These are phyloP conservation scores for Psettodes erumei DNA, from an alignment of 2,113 vertebrate species.

Conservation along the genomic window DNA sequence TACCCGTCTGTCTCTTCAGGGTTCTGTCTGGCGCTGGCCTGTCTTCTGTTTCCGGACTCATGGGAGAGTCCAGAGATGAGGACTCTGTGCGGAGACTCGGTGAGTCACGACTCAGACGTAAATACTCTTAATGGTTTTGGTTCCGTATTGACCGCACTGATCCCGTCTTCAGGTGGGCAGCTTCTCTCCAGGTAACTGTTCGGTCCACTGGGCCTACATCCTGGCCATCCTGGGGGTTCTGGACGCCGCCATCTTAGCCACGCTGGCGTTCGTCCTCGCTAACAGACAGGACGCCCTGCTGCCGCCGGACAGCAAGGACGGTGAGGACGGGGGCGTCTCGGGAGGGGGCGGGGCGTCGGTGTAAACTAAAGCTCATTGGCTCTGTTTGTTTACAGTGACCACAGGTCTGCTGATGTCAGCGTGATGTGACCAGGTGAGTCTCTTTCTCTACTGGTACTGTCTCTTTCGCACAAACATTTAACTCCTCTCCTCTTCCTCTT, in stretches of 20 bases:
- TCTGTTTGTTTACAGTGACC: conserved; percentile 71
- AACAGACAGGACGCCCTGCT: conserved; percentile 87
- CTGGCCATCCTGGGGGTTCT: conserved; percentile 85
- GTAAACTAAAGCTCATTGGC: background rate
- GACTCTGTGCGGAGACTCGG: conserved; percentile 83
- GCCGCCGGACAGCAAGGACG: conserved; percentile 79
- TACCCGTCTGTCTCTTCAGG: conserved; percentile 54
- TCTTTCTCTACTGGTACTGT: background rate
- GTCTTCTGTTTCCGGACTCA: conserved; percentile 86
- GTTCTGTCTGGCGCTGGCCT: conserved; percentile 85
- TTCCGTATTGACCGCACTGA: background rate
- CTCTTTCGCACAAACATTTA: background rate
- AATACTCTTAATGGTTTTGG: no score
- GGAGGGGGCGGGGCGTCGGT: background rate
- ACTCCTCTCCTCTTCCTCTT: background rate
- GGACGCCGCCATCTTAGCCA: conserved; percentile 85
- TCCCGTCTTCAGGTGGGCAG: conserved; percentile 75
- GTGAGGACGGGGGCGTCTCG: conserved; percentile 58
- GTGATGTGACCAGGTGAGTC: conserved; percentile 64
- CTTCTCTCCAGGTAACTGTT: conserved; percentile 85
- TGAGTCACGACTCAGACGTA: conserved; percentile 61
- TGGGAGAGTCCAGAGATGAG: conserved; percentile 87
- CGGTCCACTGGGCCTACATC: conserved; percentile 87
- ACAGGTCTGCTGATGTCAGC: conserved; percentile 78
- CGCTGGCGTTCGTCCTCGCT: conserved; percentile 85